Conservation (phyloP, 2,113 vertebrate species). For the Hypocryptadius cinnamomeus region DNA sequence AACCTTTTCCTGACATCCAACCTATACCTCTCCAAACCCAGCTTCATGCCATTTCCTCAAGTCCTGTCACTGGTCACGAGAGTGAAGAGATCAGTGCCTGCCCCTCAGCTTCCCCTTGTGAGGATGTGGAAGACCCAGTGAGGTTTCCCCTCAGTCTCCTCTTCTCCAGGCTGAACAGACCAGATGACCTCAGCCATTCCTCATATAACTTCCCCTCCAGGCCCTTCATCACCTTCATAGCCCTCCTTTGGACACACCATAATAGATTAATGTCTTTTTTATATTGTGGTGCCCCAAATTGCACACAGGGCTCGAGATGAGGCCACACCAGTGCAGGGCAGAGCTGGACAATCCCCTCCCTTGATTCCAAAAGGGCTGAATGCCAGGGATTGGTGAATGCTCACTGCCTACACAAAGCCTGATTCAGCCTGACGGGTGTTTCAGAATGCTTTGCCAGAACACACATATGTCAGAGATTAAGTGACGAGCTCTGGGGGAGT, state of each 20-base stretch:
- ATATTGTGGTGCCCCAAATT: neutral
- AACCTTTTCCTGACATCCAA: neutral
- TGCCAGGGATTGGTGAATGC: neutral
- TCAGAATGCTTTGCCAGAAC: neutral
- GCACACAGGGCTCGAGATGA: neutral
- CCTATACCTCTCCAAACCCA: neutral
- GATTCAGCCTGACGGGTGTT: neutral
- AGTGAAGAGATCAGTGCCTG: neutral
- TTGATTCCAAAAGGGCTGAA: neutral
- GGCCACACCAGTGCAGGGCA: neutral
- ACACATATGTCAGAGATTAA: neutral
- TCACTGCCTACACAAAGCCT: neutral
- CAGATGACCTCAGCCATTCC: neutral
- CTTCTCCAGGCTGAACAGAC: neutral
- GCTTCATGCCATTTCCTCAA: neutral
- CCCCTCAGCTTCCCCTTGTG: neutral
- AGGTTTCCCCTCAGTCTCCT: neutral
- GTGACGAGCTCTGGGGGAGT: neutral
- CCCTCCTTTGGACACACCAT: neutral
- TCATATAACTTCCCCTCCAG: neutral
- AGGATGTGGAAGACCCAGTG: neutral
- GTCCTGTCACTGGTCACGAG: neutral
- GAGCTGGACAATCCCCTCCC: neutral
- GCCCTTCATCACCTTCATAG: neutral
- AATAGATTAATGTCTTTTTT: neutral